Base-by-base conservation (phyloP, 1,140 invertebrate species). In the Camponotus floridanus region DNA sequence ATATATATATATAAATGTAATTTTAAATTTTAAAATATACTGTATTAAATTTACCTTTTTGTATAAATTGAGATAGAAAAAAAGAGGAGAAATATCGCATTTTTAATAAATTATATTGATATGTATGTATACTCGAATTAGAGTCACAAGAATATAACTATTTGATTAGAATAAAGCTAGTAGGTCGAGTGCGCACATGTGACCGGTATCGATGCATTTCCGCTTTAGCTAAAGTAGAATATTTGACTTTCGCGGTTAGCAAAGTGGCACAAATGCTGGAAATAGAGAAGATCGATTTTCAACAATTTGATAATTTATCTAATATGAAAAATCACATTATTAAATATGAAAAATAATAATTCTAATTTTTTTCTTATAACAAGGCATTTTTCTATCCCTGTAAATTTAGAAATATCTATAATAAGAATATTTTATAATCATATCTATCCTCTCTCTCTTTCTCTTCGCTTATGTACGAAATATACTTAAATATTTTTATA, bases 151-250 rank as follows among this genome's bases (percentile, higher is more conserved):
- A 51, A 51, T 11, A 26, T 55, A 36, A 31, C 31, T 64, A 21
- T 31, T 70, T 73, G 51, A 83, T 39, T 74, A 83, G 79, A 83
- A 74, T 83, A 74, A 73, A 83, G 70, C 55, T 73, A 73, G 31
- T 62, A 73, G 68, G 68, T 83, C 39, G 13, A 71, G 33, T 74
- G n/a, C 59, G 26, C 48, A 51, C 48, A 51, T 21, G 13, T 59
- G 71, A 48, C 71, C n/a, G n/a, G n/a, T 74, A 33, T 36, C 79
- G 57, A 83, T 62, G 55, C 68, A 61, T 62, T 73, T 83, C 55
- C 51, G 55, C 39, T 21, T 61, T 26, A 61, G 68, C 55, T 48
- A 83, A 83, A 83, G 39, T 74, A 74, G 57, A 74, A 83, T 83
- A 83, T 61, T 74, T 83, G 55, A 83, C 39, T 81, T 74, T 83